Evolutionary conservation across 2,888 invertebrate species (phyloP), one percentile per base, ranked within the genome.

Genomic region (Craniophora ligustri): DNA sequence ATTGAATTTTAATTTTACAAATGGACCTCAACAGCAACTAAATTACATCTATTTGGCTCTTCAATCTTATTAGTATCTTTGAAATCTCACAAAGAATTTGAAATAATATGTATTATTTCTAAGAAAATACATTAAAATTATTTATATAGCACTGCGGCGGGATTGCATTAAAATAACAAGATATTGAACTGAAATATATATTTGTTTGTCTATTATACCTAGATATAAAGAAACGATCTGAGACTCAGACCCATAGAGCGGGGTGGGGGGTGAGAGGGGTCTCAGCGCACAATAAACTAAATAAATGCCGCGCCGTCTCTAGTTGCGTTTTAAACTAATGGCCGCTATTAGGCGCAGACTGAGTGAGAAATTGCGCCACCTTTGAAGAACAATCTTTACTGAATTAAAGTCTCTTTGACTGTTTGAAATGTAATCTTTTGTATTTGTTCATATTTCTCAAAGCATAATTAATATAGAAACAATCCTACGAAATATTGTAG

Each of bases 91-190:
- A 44, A 51, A 28, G 40, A 26, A 44, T 38, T 36, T 31, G 31
- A 11, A 31, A 28, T 8, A 14, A 13, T 14, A 39, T 3, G 45
- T 10, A 41, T 31, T 35, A 32, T 35, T 46, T 35, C 23, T 47
- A 13, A 47, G 21, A 31, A 60, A 47, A 47, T 10, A 47, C 15
- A 13, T 49, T n/a, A 13, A 34, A 8, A 30, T 46, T 45, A 35
- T 46, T 45, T 16, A 15, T 45, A 38, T 32, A 36, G n/a, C 1
- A 16, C 3, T 18, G 19, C 39, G 5, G 7, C 2, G 62, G 44
- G 55, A 44, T 14, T 11, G 11, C 34, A 40, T 47, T 26, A 8
- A 26, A 51, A 44, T 21, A 3, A 14, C 15, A 55, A 36, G 7
- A 39, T 35, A 44, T 21, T 39, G 8, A 18, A 40, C 18, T 6